Percentiles rank a stretch among this genome's conserved stretches.
Evolutionary conservation across 2,888 invertebrate genomes (phyloP).

Genomic region (Metallyticus violacea): DNA sequence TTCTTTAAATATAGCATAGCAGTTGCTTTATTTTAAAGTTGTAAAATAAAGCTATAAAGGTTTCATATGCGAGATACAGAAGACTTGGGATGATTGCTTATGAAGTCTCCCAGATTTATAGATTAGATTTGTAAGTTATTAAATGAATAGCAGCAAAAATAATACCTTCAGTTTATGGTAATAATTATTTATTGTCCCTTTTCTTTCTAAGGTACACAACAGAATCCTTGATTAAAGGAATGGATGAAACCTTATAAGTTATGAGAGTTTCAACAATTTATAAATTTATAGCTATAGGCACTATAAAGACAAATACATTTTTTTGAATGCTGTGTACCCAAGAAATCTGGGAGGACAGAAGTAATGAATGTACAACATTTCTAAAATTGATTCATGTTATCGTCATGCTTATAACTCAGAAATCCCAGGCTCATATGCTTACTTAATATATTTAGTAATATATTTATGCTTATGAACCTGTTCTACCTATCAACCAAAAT

Average conservation of each 20-base stretch:
- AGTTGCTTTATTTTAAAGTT: neutral
- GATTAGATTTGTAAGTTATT: neutral
- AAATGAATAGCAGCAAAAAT: neutral
- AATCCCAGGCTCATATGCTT: too few relatives aligned
- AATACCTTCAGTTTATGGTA: neutral
- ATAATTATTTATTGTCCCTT: too few relatives aligned
- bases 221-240: neutral
- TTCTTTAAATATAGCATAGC: neutral
- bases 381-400: too few relatives aligned
- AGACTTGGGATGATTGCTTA: neutral
- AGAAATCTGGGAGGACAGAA: too few relatives aligned
- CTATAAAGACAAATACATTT: too few relatives aligned
- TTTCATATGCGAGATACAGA: neutral
- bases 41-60: neutral
- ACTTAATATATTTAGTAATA: too few relatives aligned
- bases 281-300: too few relatives aligned
- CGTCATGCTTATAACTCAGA: too few relatives aligned
- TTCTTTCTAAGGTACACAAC: neutral
- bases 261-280: neutral
- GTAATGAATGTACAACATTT: too few relatives aligned
- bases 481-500: too few relatives aligned
- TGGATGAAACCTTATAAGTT: neutral
- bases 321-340: too few relatives aligned
- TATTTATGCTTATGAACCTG: too few relatives aligned
- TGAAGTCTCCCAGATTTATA: neutral